phyloP scores from a whole-genome alignment of 2,888 invertebrate genomes.

The Lasioglossum marginatum region DNA sequence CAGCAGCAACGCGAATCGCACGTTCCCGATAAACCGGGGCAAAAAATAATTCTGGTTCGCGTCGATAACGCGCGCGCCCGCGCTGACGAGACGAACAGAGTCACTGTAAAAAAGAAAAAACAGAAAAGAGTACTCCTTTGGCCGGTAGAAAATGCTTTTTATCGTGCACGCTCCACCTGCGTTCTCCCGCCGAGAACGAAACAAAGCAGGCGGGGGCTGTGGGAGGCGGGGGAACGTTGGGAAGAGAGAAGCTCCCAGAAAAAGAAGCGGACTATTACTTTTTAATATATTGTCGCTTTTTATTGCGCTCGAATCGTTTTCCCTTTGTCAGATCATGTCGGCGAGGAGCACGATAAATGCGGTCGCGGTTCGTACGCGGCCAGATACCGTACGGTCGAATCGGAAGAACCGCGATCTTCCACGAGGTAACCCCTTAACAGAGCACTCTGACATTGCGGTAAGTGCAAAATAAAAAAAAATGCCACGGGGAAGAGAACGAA shows the following conservation, averaged over 20 bases:
- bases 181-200: slow-evolving; percentile 15
- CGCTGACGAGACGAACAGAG: neutral
- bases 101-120: neutral
- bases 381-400: slow-evolving; percentile 24
- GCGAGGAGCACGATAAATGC: slow-evolving; percentile 28
- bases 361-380: slow-evolving; percentile 27
- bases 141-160: slow-evolving; percentile 39
- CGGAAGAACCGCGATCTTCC: slow-evolving; percentile 45
- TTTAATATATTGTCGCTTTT: slow-evolving; percentile 56
- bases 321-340: slow-evolving; percentile 39
- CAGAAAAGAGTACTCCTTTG: slow-evolving; percentile 22
- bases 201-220: slow-evolving; percentile 17
- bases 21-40: slow-evolving; percentile 30
- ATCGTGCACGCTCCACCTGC: slow-evolving; percentile 38
- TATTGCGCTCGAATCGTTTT: slow-evolving; percentile 43
- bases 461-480: slow-evolving; percentile 59
- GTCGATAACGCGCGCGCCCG: slow-evolving; percentile 34
- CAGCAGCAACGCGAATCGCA: neutral
- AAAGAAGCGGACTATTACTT: slow-evolving; percentile 50
- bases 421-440: slow-evolving; percentile 58
- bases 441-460: slow-evolving; percentile 57
- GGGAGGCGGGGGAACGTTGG: neutral
- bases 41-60: slow-evolving; percentile 43
- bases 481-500: neutral
- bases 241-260: slow-evolving; percentile 12